Base-by-base conservation (phyloP, 2,113 vertebrate genomes). In the Halichoerus grypus region DNA sequence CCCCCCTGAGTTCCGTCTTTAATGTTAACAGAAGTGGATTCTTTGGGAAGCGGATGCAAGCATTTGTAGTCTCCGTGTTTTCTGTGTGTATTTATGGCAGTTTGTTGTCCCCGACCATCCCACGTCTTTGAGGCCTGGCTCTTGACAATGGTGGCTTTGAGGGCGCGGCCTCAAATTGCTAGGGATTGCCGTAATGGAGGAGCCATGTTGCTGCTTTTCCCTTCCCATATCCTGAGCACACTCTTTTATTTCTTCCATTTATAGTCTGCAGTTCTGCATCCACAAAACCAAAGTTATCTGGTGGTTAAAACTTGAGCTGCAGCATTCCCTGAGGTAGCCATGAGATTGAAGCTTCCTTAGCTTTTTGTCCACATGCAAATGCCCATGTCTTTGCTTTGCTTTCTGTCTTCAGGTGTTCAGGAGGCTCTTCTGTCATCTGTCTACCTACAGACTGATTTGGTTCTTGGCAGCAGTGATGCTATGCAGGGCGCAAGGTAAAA, bases 401-500 rank as follows among this genome's bases (percentile, higher is more conserved):
- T 88, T 98, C 83, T 97, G 55, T 96, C 97, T 97, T 88, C 76
- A 98, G 98, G 98, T 95, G 21, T 94, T 86, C 67, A 55, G 81
- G 65, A 97, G 69, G 31, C 36, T 42, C 92, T 95, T 96, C 96
- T 96, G 61, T 95, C 95, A 65, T 85, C 87, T 96, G 33, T 97
- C 95, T 90, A 77, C 89, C 96, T 97, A 63, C 97, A 95, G 96
- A 93, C 96, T 97, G 96, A 83, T 98, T 55, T 98, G 97, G 96
- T 63, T 92, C 87, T 86, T 97, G 96, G 72, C 94, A 59, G 33
- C 94, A 57, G 55, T 96, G 93, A 88, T 92, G 61, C 82, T 95
- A 12, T 95, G 97, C 82, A 74, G 91, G 91, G 96, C 97, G 7
- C 96, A 98, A 98, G 98, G 98, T 98, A 98, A 98, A 98, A 98